Evolutionary conservation across 2,888 invertebrate species (phyloP).

Genomic region (Onchidella celtica): DNA sequence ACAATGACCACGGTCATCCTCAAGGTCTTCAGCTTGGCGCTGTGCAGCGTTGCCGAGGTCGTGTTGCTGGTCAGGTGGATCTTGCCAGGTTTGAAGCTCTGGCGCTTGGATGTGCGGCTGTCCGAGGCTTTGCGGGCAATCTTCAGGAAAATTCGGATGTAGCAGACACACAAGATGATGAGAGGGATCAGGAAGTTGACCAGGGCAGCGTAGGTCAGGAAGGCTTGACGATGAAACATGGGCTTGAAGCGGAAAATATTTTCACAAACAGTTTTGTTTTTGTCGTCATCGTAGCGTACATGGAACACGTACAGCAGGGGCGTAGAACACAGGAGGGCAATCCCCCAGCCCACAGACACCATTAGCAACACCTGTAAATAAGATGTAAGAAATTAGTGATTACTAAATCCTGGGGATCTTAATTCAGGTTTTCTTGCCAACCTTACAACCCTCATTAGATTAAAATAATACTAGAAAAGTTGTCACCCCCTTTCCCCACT

Average conservation of each 20-base stretch:
- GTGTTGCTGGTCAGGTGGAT: slow-evolving; percentile 74
- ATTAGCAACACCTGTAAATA: slow-evolving; percentile 36
- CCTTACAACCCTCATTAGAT: too few relatives aligned
- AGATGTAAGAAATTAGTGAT: neutral
- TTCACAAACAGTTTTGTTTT: slow-evolving; percentile 70
- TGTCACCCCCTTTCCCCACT: too few relatives aligned
- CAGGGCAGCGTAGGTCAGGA: slow-evolving; percentile 68
- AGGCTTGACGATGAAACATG: slow-evolving; percentile 68
- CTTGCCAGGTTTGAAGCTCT: slow-evolving; percentile 72
- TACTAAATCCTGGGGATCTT: too few relatives aligned
- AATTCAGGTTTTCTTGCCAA: too few relatives aligned
- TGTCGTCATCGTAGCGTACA: slow-evolving; percentile 42
- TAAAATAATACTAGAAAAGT: too few relatives aligned
- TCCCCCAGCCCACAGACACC: slow-evolving; percentile 45
- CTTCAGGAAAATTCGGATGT: slow-evolving; percentile 77
- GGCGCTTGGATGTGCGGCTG: slow-evolving; percentile 60
- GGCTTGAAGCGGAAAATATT: slow-evolving; percentile 73
- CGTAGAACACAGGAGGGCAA: slow-evolving; percentile 37
- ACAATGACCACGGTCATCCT: slow-evolving; percentile 80
- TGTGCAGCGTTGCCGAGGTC: slow-evolving; percentile 75
- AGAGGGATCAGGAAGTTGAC: slow-evolving; percentile 76
- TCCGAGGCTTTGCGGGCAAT: slow-evolving; percentile 75
- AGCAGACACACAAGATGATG: slow-evolving; percentile 73
- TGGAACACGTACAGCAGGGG: slow-evolving; percentile 45
- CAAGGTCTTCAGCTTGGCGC: slow-evolving; percentile 79